Evolutionary conservation across 2,888 invertebrate species (phyloP), one percentile per base, ranked within the genome.

Genomic region (Aleiodes testaceus): DNA sequence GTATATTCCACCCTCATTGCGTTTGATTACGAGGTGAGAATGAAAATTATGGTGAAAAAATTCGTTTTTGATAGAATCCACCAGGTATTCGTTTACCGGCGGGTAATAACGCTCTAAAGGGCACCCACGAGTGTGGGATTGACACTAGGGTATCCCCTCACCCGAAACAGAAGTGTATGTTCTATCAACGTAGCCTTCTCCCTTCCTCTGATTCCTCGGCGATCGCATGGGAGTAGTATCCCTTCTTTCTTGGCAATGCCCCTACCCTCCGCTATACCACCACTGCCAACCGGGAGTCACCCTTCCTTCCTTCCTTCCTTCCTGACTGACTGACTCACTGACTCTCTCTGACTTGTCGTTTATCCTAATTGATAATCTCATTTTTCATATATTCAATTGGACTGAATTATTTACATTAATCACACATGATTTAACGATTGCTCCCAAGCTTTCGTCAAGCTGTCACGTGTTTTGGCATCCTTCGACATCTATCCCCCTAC

Each of bases 231-330:
- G 79, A 77, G 77, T 80, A 75, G 82, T 82, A 82, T 83, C 83
- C 83, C 83, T 83, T 83, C 83, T 83, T 83, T 83, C 83, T 83
- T 83, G 82, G 78, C 77, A 74, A 71, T 80, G 76, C 83, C 84
- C 83, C 83, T 82, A 82, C 83, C 84, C 75, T 72, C 74, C 66
- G 69, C 59, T 47, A 45, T 52, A n/a, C 68, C 64, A 70, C 59
- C 66, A 72, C 74, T 76, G 74, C 73, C 73, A 73, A 72, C 68
- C 75, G 75, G 71, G 73, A 72, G 74, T 74, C 66, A 71, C 74
- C 69, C 75, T 75, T 70, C 77, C 75, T 74, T 75, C 76, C 74
- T 77, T 76, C 72, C 65, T 64, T 55, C 61, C 26, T 50, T 52
- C 30, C 53, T 69, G 50, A 44, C 63, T 26, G 26, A 2, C 26